Evolutionary conservation across 2,888 invertebrate genomes (phyloP).

Genomic region (Epinotia bilunana): DNA sequence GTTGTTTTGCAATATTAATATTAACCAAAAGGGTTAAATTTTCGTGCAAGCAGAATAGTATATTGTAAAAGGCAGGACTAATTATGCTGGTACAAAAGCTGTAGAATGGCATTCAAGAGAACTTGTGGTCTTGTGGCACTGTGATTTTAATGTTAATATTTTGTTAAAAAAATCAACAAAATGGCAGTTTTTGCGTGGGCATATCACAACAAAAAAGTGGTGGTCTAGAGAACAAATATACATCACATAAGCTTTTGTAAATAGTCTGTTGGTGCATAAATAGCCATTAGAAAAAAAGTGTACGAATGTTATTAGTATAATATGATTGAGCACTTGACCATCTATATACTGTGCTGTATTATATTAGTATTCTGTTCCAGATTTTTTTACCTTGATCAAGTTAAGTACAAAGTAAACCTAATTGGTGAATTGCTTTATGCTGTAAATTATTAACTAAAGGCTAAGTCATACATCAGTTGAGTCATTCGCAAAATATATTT

Average conservation of each 20-base stretch:
- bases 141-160: conserved; percentile 13
- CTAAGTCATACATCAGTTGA: not conserved
- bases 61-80: conserved; percentile 28
- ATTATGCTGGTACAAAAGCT: conserved; percentile 20
- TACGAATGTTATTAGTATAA: not conserved
- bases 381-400: conserved; percentile 10
- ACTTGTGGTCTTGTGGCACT: conserved; percentile 29
- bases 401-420: conserved; percentile 41
- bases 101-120: conserved; percentile 12
- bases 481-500: not conserved
- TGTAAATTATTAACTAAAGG: conserved; percentile 10
- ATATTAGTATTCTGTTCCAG: conserved; percentile 7
- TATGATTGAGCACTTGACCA: not conserved
- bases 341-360: conserved; percentile 8
- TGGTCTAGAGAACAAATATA: conserved; percentile 8
- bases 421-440: conserved; percentile 5
- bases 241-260: conserved; percentile 15
- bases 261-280: conserved; percentile 1
- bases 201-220: conserved; percentile 18
- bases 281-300: not conserved
- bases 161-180: conserved; percentile 25
- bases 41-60: conserved; percentile 17
- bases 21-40: not conserved
- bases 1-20: conserved; percentile 4
- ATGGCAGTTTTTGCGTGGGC: conserved; percentile 34